Conservation (phyloP, 2,113 vertebrate species). For the Microcebus tavaratra region DNA sequence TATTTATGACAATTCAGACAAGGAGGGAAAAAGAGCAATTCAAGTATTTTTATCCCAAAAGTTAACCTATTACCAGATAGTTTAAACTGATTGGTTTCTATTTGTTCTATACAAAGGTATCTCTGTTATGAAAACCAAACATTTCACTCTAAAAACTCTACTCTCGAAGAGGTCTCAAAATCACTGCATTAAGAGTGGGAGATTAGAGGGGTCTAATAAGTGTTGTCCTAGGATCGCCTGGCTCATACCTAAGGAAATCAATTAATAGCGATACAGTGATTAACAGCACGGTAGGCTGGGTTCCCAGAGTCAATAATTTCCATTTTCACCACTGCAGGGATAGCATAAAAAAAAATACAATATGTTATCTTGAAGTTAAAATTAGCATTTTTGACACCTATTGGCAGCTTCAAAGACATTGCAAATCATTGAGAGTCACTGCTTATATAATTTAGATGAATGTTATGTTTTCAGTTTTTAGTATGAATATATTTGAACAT, state of each 20-base stretch:
- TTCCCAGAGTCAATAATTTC: conserved; percentile 74
- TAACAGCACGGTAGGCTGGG: conserved; percentile 45
- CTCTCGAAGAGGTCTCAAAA: background rate
- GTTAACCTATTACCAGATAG: background rate
- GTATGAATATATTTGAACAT: conserved; percentile 5
- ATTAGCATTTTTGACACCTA: conserved; percentile 70
- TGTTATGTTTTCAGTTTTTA: conserved; percentile 48
- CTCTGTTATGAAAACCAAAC: background rate
- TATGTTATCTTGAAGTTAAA: conserved; percentile 68
- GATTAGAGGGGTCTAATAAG: background rate
- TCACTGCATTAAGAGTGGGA: background rate
- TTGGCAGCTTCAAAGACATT: conserved; percentile 54
- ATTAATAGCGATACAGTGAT: conserved; percentile 73
- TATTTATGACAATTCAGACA: background rate
- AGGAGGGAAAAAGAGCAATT: background rate
- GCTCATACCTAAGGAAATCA: conserved; percentile 66
- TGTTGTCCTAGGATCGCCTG: conserved; percentile 31
- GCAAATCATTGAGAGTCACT: conserved; percentile 31
- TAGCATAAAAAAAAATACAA: conserved; percentile 66
- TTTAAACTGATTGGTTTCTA: background rate
- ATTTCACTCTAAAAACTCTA: background rate
- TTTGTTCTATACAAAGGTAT: background rate
- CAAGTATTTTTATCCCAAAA: background rate
- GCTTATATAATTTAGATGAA: conserved; percentile 33
- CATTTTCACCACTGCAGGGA: conserved; percentile 71